Evolutionary conservation across 2,888 invertebrate species (phyloP).

Genomic region (Eutolmus rufibarbis): DNA sequence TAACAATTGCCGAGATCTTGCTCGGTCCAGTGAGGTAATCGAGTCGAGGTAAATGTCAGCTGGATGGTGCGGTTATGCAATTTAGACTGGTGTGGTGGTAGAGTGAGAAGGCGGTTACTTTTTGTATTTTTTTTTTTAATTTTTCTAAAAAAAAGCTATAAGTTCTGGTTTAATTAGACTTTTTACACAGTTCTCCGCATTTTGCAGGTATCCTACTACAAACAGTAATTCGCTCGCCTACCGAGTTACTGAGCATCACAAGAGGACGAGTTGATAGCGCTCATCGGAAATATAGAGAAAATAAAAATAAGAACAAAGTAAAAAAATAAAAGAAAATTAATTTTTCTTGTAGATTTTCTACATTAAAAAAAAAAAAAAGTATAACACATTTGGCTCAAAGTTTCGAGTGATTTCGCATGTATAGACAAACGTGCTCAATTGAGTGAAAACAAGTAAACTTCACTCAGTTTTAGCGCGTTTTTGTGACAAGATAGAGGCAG

Average conservation of each 20-base stretch:
- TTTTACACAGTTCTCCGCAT: conserved; percentile 21
- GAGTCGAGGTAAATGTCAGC: neutral
- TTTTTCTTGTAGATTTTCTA: conserved; percentile 15
- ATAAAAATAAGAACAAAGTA: neutral
- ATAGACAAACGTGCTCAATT: conserved; percentile 49
- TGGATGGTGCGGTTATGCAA: neutral
- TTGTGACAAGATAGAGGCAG: conserved; percentile 9
- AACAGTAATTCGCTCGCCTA: conserved; percentile 19
- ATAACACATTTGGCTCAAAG: conserved; percentile 63
- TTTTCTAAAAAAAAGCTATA: conserved; percentile 25
- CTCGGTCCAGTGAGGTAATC: neutral
- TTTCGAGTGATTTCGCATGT: conserved; percentile 41
- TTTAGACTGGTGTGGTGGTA: neutral
- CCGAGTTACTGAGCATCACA: conserved; percentile 11
- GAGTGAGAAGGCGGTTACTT: neutral
- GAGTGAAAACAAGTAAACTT: conserved; percentile 26
- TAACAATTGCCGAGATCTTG: neutral
- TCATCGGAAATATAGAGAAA: neutral
- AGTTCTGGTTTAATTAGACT: conserved; percentile 17
- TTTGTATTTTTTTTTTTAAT: neutral
- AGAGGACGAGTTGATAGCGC: conserved; percentile 12
- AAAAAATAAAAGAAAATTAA: neutral
- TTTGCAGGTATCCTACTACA: neutral
- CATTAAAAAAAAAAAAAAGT: conserved; percentile 50
- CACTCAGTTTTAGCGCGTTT: conserved; percentile 10